Evolutionary conservation across 1,140 invertebrate genomes (phyloP).

Genomic region (Platyscapa corneri): DNA sequence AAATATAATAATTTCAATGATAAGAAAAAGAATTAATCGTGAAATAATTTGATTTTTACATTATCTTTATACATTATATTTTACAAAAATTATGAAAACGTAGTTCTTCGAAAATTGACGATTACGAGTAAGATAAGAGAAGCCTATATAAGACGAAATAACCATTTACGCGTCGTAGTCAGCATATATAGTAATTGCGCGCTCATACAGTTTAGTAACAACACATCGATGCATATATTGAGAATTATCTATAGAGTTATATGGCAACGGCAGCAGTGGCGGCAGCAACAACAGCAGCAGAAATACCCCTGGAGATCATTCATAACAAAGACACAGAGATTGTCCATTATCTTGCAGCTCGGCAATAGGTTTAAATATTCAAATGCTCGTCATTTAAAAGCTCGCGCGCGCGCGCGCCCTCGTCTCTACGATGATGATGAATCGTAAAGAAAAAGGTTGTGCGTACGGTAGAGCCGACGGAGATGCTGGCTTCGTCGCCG

Average conservation of each 20-base stretch:
- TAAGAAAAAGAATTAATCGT: no score
- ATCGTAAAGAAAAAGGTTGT: constrained; percentile 35
- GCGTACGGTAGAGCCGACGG: constrained; percentile 2
- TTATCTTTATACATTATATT: neutral
- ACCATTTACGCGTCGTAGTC: neutral
- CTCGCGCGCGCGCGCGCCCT: neutral
- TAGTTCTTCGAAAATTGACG: constrained; percentile 21
- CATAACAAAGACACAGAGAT: constrained; percentile 46
- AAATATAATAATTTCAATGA: no score
- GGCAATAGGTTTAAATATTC: constrained; percentile 44
- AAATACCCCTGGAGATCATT: constrained; percentile 9
- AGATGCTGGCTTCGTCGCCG: constrained; percentile 8
- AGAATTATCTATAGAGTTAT: neutral
- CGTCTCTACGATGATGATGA: constrained; percentile 40
- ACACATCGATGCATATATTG: neutral
- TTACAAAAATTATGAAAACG: neutral
- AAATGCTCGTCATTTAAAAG: constrained; percentile 31
- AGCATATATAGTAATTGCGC: neutral
- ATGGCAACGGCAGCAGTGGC: neutral
- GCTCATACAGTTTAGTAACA: constrained; percentile 7
- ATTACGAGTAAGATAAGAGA: constrained; percentile 16
- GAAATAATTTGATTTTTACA: no score
- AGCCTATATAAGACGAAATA: constrained; percentile 13
- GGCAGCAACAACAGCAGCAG: neutral
- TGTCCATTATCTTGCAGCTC: constrained; percentile 40